Percentiles rank a stretch among this genome's conserved stretches.
phyloP scores from a whole-genome alignment of 1,140 invertebrate species.

The Magallana ariakensis region DNA sequence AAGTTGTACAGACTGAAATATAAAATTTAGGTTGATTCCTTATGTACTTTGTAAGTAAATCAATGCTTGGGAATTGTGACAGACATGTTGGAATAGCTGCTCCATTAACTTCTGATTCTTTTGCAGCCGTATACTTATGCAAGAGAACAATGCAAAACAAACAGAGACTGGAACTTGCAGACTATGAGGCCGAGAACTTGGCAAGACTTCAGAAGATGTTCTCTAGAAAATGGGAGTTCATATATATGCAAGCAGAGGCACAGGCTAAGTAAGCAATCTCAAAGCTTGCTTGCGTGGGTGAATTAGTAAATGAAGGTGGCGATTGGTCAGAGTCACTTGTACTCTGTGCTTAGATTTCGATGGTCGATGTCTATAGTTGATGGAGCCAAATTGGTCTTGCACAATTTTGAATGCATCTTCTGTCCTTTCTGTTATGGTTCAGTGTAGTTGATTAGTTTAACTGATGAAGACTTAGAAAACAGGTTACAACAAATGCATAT shows the following conservation, averaged over 20 bases:
- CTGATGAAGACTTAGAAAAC: background rate
- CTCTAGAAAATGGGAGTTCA: conserved; percentile 99
- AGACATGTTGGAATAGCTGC: background rate
- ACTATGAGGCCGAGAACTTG: conserved; percentile 99
- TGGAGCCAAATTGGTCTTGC: background rate
- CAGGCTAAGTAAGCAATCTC: conserved; percentile 82
- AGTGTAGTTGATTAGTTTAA: background rate
- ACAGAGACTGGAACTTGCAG: conserved; percentile 96
- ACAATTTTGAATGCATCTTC: background rate
- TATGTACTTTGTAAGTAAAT: too few species aligned
- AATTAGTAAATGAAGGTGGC: background rate
- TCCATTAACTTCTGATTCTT: conserved; percentile 15
- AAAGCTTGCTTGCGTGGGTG: background rate
- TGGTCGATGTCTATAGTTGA: background rate
- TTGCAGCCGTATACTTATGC: conserved; percentile 97
- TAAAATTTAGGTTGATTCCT: too few species aligned
- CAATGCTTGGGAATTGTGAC: background rate
- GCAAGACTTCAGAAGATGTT: conserved; percentile 99
- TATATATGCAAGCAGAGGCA: conserved; percentile 96
- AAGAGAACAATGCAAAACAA: conserved; percentile 99
- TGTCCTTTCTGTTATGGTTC: background rate
- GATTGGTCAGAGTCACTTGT: background rate
- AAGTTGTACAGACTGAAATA: too few species aligned
- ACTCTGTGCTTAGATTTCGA: background rate
- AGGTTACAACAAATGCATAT: background rate